These are phyloP conservation scores for Danio kyathit DNA, from an alignment of 2,797 vertebrate species.

Conservation along the genomic window DNA sequence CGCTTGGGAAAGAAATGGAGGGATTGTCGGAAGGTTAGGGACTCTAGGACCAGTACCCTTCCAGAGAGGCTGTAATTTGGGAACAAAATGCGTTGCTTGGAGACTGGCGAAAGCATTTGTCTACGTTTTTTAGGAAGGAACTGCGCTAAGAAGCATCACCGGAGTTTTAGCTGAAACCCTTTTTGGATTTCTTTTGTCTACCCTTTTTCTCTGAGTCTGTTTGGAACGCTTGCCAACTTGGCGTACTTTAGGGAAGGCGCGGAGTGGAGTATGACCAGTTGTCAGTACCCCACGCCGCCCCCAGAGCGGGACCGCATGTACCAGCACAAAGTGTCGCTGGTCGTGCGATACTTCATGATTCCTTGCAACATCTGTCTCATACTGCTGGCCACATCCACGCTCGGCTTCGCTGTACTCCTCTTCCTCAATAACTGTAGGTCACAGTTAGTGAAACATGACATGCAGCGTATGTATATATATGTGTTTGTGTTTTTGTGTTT, in stretches of 20 bases:
- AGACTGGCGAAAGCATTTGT: constrained; percentile 71
- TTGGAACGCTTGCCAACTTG: constrained; percentile 60
- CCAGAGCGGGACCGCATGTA: constrained; percentile 88
- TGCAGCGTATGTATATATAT: constrained; percentile 51
- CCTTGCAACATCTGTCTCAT: constrained; percentile 99
- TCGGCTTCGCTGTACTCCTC: constrained; percentile 94
- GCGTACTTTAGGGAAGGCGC: constrained; percentile 72
- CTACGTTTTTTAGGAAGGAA: constrained; percentile 69
- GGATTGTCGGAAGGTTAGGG: constrained; percentile 68
- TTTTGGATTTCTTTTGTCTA: constrained; percentile 46
- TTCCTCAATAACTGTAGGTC: constrained; percentile 97
- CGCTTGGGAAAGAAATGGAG: constrained; percentile 68
- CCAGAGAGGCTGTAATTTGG: constrained; percentile 73
- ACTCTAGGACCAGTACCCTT: constrained; percentile 64
- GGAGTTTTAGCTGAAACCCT: constrained; percentile 71
- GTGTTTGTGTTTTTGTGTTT: constrained; percentile 47
- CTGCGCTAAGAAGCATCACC: constrained; percentile 62
- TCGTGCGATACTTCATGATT: constrained; percentile 97
- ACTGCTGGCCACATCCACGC: constrained; percentile 92
- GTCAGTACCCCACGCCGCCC: constrained; percentile 83
- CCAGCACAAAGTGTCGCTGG: constrained; percentile 94
- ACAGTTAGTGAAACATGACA: constrained; percentile 46
- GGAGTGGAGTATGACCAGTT: constrained; percentile 87
- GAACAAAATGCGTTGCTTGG: constrained; percentile 78
- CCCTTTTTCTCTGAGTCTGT: constrained; percentile 51